phyloP scores from a whole-genome alignment of 2,888 invertebrate genomes.

The Polyploca ridens region DNA sequence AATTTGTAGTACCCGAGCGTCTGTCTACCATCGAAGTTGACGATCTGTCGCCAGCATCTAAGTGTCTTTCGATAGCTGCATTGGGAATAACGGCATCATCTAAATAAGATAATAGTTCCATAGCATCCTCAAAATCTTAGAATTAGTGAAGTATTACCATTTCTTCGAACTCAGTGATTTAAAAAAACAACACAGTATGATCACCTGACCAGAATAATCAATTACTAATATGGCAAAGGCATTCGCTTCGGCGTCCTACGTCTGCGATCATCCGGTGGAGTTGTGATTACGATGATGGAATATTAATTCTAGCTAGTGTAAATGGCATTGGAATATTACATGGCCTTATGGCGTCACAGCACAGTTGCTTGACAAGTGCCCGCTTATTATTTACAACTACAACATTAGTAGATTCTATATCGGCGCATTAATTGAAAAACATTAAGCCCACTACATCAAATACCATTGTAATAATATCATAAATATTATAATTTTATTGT shows the following conservation, averaged over 20 bases:
- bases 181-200: not conserved
- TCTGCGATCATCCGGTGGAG: constrained; percentile 17
- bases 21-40: too few relatives aligned
- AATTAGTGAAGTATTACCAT: too few relatives aligned
- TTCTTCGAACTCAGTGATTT: not conserved
- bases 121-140: too few relatives aligned
- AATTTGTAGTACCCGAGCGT: too few relatives aligned
- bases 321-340: not conserved
- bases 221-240: constrained; percentile 27
- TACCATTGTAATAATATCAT: not conserved
- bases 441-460: not conserved
- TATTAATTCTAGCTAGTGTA: constrained; percentile 18
- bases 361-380: not conserved
- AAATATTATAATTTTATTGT: not conserved
- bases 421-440: not conserved
- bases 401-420: not conserved
- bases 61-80: too few relatives aligned
- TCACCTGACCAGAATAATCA: not conserved
- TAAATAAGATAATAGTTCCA: too few relatives aligned
- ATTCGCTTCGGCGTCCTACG: constrained; percentile 34
- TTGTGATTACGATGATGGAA: constrained; percentile 24
- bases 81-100: too few relatives aligned
- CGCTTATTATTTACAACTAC: not conserved
- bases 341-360: not conserved
- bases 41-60: too few relatives aligned